Evolutionary conservation across 2,797 vertebrate species (phyloP).

Genomic region (Neosilurus mollespiculum): DNA sequence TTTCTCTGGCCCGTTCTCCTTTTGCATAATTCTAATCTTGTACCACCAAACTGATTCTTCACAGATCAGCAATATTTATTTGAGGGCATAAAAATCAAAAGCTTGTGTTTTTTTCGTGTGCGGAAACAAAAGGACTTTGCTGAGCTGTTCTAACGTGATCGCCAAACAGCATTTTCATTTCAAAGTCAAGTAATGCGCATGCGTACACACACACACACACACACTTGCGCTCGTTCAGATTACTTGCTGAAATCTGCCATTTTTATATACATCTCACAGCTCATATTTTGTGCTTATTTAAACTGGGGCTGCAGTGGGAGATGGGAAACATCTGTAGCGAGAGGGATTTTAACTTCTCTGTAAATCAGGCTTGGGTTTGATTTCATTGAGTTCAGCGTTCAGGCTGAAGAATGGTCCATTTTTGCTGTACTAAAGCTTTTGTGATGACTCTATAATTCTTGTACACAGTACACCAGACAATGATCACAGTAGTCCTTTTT

Average conservation of each 20-base stretch:
- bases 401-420: constrained; percentile 37
- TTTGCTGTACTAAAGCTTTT: constrained; percentile 23
- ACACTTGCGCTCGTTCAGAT: neutral
- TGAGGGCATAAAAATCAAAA: constrained; percentile 53
- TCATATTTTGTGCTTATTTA: neutral
- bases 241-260: neutral
- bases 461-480: neutral
- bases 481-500: constrained; percentile 37
- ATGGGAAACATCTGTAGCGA: constrained; percentile 68
- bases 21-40: constrained; percentile 49
- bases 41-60: constrained; percentile 45
- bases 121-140: constrained; percentile 58
- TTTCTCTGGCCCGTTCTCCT: constrained; percentile 32
- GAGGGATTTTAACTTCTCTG: constrained; percentile 40
- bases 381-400: constrained; percentile 45
- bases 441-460: constrained; percentile 38
- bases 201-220: neutral
- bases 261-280: neutral
- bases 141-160: constrained; percentile 54
- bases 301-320: constrained; percentile 59
- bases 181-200: constrained; percentile 58
- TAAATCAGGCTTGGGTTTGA: constrained; percentile 53
- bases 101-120: constrained; percentile 40
- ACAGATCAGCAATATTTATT: constrained; percentile 57
- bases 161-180: constrained; percentile 62